Base-by-base conservation (phyloP, 92 coral and sea anemone species). In the Palythoa caribaeorum region DNA sequence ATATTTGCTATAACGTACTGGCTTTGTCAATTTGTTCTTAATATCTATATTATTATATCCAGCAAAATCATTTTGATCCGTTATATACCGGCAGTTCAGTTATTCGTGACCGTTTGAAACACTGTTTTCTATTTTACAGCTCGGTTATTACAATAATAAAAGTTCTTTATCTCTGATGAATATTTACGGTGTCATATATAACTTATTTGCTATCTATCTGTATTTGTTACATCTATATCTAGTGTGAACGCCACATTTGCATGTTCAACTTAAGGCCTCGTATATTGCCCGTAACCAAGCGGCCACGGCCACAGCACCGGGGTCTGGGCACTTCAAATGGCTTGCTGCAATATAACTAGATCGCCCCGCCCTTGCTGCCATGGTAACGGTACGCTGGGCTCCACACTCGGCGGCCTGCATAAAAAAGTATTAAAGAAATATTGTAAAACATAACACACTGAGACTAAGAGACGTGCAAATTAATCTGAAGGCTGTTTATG, bases 301-400 rank as follows among this genome's bases (percentile, higher is more conserved):
- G 15, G 94, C 97, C 53, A 84, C 98, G 44, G 95, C 98, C 20
- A 94, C 90, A 15, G 99, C 99, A 14, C 99, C 99, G 55, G 99
- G 98, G 78, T 97, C 99, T 78, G 95, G 96, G 55, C 91, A 89
- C 80, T 91, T 93, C 54, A 97, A 88, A 40, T 84, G 93, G 9
- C 88, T 92, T 3, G 94, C 89, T 37, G 94, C 94, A 53, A 97
- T 92, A 68, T 97, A 95, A 87, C 99, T 97, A 15, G 99, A 91
- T 72, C 99, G 95, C 73, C 99, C 99, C 44, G 99, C 99, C 84
- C 96, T 92, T 89, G 99, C 99, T 47, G 89, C 88, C 99, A 97
- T 97, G 84, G 60, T 91, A 55, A 96, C 92, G 66, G 99, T 96
- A 9, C 94, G 79, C 94, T 96, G 93, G 71, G 95, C 97, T 36